Conservation (phyloP, 2,797 vertebrate species). For the Myripristis jacobus region DNA sequence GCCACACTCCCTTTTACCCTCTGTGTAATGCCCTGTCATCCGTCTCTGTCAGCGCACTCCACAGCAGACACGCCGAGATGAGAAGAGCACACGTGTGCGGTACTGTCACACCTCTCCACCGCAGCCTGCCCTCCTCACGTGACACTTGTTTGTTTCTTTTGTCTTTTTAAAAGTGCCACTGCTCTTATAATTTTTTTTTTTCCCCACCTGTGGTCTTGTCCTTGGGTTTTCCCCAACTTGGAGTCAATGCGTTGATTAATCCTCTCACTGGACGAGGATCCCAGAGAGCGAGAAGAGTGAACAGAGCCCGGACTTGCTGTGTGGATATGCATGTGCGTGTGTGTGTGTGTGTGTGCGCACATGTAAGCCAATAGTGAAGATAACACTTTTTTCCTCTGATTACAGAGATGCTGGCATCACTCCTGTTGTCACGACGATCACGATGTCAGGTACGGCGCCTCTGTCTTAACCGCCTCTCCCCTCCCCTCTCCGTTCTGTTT, state of each 20-base stretch:
- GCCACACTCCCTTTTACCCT: constrained; percentile 24
- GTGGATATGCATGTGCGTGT: constrained; percentile 1
- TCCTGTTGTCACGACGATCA: constrained; percentile 90
- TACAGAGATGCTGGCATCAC: constrained; percentile 94
- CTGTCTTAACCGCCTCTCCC: constrained; percentile 7
- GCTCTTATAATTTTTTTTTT: constrained; percentile 34
- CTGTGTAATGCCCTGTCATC: constrained; percentile 22
- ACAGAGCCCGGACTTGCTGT: constrained; percentile 32
- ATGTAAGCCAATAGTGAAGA: constrained; percentile 31
- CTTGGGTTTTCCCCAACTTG: constrained; percentile 48
- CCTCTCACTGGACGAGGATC: constrained; percentile 51
- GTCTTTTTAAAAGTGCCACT: constrained; percentile 29
- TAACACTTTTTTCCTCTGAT: constrained; percentile 48
- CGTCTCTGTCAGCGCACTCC: constrained; percentile 41
- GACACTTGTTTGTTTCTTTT: constrained; percentile 53
- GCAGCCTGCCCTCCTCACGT: constrained; percentile 9
- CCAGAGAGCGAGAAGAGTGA: constrained; percentile 39
- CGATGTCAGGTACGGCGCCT: constrained; percentile 89
- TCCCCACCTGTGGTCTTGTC: constrained; percentile 15
- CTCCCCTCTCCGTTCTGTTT: constrained; percentile 39
- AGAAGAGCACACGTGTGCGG: constrained; percentile 29
- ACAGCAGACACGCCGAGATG: constrained; percentile 28
- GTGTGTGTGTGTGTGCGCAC: constrained; percentile 2
- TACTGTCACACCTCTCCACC: constrained; percentile 15
- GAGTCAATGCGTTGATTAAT: constrained; percentile 57